Conservation (phyloP, 1,140 invertebrate species). For the Platyura marginata region DNA sequence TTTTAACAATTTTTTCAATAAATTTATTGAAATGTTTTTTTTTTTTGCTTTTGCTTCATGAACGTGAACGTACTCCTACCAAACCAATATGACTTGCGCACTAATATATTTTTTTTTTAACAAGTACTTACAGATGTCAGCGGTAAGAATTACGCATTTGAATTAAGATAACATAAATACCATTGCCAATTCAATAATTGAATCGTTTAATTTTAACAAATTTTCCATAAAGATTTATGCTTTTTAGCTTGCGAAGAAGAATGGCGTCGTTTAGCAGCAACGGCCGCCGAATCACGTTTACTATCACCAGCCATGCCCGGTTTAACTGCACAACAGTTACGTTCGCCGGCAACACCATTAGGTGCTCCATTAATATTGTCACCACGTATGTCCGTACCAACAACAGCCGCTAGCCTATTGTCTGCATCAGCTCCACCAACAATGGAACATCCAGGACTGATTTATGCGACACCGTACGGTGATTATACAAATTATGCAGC, state of each 20-base stretch:
- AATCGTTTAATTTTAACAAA: background rate
- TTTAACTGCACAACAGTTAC: conserved; percentile 38
- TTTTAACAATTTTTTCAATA: too few relatives aligned
- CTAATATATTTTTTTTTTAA: conserved; percentile 1
- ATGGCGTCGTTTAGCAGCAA: conserved; percentile 53
- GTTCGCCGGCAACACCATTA: conserved; percentile 43
- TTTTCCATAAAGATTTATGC: background rate
- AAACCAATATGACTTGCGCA: too few relatives aligned
- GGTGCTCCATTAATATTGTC: conserved; percentile 77
- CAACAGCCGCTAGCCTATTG: conserved; percentile 48
- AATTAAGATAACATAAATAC: too few relatives aligned
- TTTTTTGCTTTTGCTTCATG: too few relatives aligned
- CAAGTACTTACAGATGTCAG: too few relatives aligned
- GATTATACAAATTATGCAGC: conserved; percentile 81
- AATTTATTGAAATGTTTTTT: too few relatives aligned
- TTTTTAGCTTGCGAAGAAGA: conserved; percentile 50
- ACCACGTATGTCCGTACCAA: conserved; percentile 64
- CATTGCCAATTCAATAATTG: background rate
- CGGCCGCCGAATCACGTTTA: conserved; percentile 51
- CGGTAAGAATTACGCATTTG: too few relatives aligned
- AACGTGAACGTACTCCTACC: too few relatives aligned
- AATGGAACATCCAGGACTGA: conserved; percentile 44
- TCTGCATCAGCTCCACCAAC: conserved; percentile 53
- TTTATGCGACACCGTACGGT: conserved; percentile 58
- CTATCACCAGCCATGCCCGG: conserved; percentile 41